These are phyloP conservation scores for Amphipoea oculea DNA, from an alignment of 2,888 invertebrate species.

Conservation along the genomic window DNA sequence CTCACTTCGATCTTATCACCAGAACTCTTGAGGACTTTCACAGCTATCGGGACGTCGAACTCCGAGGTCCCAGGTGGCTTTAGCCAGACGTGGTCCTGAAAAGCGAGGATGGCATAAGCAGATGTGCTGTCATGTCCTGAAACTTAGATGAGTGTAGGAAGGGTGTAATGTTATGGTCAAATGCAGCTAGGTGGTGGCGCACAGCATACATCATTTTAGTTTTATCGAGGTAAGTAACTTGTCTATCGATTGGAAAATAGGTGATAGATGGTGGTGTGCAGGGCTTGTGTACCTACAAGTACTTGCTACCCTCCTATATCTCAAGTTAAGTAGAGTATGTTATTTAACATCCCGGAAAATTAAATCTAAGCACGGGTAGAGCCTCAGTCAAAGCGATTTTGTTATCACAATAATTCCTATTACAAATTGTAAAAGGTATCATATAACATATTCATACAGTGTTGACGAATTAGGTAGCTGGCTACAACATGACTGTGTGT, in stretches of 20 bases:
- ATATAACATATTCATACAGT: background rate
- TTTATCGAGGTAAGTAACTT: background rate
- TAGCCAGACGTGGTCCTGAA: conserved; percentile 96
- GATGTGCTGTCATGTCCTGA: too few relatives aligned
- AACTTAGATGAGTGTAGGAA: background rate
- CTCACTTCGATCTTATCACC: conserved; percentile 94
- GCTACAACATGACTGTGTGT: conserved; percentile 3
- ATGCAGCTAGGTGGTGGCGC: background rate
- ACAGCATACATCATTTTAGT: too few relatives aligned
- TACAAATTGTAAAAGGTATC: background rate
- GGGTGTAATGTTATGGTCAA: background rate
- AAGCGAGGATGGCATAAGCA: conserved; percentile 30
- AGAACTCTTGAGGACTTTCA: conserved; percentile 94
- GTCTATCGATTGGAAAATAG: background rate
- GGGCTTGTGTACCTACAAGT: too few relatives aligned
- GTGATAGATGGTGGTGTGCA: too few relatives aligned
- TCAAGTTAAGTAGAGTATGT: too few relatives aligned
- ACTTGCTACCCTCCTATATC: too few relatives aligned
- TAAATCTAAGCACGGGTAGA: background rate
- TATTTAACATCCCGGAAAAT: background rate
- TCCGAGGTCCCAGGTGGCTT: conserved; percentile 93
- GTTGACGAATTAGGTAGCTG: conserved; percentile 2
- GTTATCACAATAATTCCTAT: background rate
- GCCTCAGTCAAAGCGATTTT: background rate
- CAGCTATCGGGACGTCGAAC: conserved; percentile 96